Base-by-base conservation (phyloP, 2,888 invertebrate genomes). In the Idaea straminata region DNA sequence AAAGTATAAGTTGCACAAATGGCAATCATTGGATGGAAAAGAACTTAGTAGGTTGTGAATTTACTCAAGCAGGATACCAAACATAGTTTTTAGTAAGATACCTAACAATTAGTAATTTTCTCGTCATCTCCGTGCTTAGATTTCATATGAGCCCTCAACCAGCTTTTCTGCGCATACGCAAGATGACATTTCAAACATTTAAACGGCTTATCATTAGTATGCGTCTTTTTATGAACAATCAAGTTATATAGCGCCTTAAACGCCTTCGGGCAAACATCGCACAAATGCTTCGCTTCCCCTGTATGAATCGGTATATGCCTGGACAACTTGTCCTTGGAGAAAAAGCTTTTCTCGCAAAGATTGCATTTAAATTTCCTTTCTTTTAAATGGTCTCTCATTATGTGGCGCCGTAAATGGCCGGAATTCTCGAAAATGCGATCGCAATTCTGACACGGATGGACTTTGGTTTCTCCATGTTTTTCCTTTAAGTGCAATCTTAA, bases 321-420 rank as follows among this genome's bases (percentile, higher is more conserved):
- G 13, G 66, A 70, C 25, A 86, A 61, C 13, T 1, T 74, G 74
- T 0, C 71, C 69, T 59, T 76, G 78, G 3, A 77, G 70, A n/a
- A 81, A 86, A 63, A 86, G 87, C 13, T 66, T 75, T 66, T 81
- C 0, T 77, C 74, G 57, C 88, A 88, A 5, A 74, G 67, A 3
- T 74, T 67, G 62, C 87, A 88, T 63, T 78, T 77, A 35, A 78
- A 77, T 0, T 67, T 68, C 25, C 77, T 76, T 59, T 85, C 84
- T 77, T 83, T 72, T 62, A 86, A 69, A 63, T 88, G 87, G 5
- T 79, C 73, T 15, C 79, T 70, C 62, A 79, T 82, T 10, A 64
- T 25, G 73, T 81, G 73, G 13, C 13, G 4, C 10, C 47, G 13
- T 47, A 47, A 13, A 10, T 47, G 47, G 10, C 47, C 4, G 4